These are phyloP conservation scores for Xenopus borealis DNA, from an alignment of 2,113 vertebrate species.

Conservation along the genomic window DNA sequence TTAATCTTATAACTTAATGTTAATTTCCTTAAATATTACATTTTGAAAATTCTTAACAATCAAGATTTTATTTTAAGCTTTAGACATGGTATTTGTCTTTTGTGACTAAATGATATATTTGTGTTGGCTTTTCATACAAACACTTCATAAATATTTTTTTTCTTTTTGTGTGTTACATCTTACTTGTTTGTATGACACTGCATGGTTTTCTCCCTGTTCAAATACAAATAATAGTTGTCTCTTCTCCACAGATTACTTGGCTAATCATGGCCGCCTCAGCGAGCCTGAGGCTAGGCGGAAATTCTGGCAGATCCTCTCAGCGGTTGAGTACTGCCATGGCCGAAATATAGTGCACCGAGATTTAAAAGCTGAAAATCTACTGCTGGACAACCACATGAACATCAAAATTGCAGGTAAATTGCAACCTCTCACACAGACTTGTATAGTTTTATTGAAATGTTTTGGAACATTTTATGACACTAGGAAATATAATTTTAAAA, in stretches of 20 bases:
- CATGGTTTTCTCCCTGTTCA: too few relatives aligned
- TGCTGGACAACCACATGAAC: constrained; percentile 95
- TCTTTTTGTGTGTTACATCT: too few relatives aligned
- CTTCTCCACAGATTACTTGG: constrained; percentile 83
- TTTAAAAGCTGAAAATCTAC: constrained; percentile 93
- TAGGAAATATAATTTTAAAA: too few relatives aligned
- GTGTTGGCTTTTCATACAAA: too few relatives aligned
- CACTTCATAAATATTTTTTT: too few relatives aligned
- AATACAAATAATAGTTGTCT: not conserved
- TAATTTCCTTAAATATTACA: too few relatives aligned
- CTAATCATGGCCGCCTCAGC: constrained; percentile 88
- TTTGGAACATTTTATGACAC: not conserved
- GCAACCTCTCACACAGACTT: not conserved
- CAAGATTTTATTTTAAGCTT: too few relatives aligned
- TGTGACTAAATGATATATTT: too few relatives aligned
- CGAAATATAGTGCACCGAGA: constrained; percentile 92
- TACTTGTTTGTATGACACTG: too few relatives aligned
- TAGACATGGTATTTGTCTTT: too few relatives aligned
- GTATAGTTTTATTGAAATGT: not conserved
- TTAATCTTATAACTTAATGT: too few relatives aligned
- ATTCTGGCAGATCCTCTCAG: constrained; percentile 97
- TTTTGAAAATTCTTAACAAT: too few relatives aligned
- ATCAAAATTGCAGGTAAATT: constrained; percentile 96
- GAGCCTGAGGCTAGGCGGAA: constrained; percentile 91
- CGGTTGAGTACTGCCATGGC: constrained; percentile 92